Base-by-base conservation (phyloP, 2,888 invertebrate genomes). In the Hypomecis punctinalis region DNA sequence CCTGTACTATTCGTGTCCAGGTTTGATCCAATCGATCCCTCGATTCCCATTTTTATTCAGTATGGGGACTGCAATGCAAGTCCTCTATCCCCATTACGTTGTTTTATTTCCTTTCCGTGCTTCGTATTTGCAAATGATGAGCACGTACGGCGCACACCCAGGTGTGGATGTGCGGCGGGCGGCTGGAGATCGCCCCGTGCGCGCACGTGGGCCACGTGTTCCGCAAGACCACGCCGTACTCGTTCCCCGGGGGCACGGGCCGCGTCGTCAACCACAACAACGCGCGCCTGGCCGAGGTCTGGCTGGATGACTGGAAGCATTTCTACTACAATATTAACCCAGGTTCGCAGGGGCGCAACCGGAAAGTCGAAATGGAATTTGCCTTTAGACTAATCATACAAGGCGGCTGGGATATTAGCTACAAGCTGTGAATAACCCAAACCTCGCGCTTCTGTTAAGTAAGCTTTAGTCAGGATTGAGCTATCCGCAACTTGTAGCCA, bases 291-390 rank as follows among this genome's bases (percentile, higher is more conserved):
- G 99, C 98, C 75, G 98, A 99, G 92, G 99, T 99, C 81, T 99
- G 99, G 99, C 96, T 99, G 94, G 99, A 99, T 94, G 98, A 99
- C 86, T 99, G 99, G 97, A 98, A 98, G 95, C 97, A 97, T 90
- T 98, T 99, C 96, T 98, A 98, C 96, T 98, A 98, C 96, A 97
- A 97, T 94, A 98, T 98, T 94, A 98, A 98, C 95, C 98, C 98
- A 96, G 98, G 98, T 98, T 71, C 67, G 67, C 69, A 63, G 47
- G 37, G 45, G n/a, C 13, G 33, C 9, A 8, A 11, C 8, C 37
- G 37, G 9, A 37, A 5, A n/a, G 36, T 53, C 56, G 46, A 36
- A 57, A 57, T 66, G 56, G 61, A 61, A 57, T 52, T 57, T 13
- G n/a, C 13, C n/a, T n/a, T 11, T 5, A 40, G 40, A 4, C 23